A percentile compares a stretch with the other conserved stretches of the same genome.
phyloP scores from a whole-genome alignment of 2,888 invertebrate species.

The Agapetus fuscipes region DNA sequence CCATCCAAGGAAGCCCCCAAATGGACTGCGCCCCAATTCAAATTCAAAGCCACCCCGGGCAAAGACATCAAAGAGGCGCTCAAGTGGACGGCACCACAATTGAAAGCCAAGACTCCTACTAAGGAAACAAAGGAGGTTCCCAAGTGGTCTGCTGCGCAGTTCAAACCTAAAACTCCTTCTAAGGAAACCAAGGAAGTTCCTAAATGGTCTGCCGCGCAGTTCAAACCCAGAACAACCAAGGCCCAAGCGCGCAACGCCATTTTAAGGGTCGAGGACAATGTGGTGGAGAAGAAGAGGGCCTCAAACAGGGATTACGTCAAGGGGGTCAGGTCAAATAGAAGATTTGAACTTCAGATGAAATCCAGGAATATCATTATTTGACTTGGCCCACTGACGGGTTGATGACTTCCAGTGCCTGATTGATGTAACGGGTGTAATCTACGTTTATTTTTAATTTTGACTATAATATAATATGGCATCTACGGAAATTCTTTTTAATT shows the following conservation, averaged over 20 bases:
- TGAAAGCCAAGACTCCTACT: conserved; percentile 2
- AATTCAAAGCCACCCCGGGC: too few species aligned
- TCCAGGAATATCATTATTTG: conserved; percentile 46
- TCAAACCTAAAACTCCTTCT: conserved; percentile 2
- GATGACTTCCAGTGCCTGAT: too few species aligned
- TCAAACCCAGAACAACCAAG: conserved; percentile 4
- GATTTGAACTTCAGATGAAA: conserved; percentile 65
- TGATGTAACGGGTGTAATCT: too few species aligned
- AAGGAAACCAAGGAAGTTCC: neutral
- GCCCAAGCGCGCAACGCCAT: conserved; percentile 23
- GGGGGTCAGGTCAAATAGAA: conserved; percentile 60
- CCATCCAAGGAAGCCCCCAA: too few species aligned
- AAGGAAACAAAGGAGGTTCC: neutral
- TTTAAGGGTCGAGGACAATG: conserved; percentile 30
- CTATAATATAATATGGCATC: too few species aligned
- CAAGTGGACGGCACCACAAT: conserved; percentile 33
- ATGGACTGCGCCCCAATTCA: too few species aligned
- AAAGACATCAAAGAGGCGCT: too few species aligned
- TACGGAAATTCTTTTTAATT: too few species aligned
- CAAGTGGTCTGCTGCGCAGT: conserved; percentile 33
- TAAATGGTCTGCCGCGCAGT: conserved; percentile 26
- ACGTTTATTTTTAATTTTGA: too few species aligned
- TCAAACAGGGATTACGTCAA: conserved; percentile 43
- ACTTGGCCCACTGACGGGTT: too few species aligned
- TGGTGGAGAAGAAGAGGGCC: conserved; percentile 32